These are phyloP conservation scores for Cheilosia scutellata DNA, from an alignment of 2,888 invertebrate species.

Conservation along the genomic window DNA sequence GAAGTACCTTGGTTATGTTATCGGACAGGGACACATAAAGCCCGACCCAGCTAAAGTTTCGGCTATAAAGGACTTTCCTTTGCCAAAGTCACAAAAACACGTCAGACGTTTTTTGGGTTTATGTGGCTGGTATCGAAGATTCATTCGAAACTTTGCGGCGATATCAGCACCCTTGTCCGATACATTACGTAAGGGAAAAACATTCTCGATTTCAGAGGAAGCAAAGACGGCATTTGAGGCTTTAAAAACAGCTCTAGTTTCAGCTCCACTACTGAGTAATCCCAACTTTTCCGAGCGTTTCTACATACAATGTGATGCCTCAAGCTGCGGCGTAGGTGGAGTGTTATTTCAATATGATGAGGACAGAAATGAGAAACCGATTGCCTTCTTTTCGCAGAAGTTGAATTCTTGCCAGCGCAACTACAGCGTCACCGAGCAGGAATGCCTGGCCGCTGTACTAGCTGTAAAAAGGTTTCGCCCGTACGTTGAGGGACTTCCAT, in stretches of 20 bases:
- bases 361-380: not conserved
- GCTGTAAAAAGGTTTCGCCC: not conserved
- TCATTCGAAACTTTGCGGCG: slow-evolving; percentile 58
- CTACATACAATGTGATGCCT: slow-evolving; percentile 26
- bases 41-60: too few species aligned
- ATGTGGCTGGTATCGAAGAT: slow-evolving; percentile 72
- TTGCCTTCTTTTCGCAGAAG: too few species aligned
- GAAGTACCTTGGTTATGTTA: not conserved
- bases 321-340: slow-evolving; percentile 4
- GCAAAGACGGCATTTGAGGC: slow-evolving; percentile 21
- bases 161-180: slow-evolving; percentile 46
- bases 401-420: too few species aligned
- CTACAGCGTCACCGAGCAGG: too few species aligned
- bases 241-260: slow-evolving; percentile 12
- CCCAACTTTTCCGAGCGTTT: slow-evolving; percentile 24
- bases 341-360: slow-evolving; percentile 24
- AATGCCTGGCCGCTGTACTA: not conserved
- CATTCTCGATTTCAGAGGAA: not conserved
- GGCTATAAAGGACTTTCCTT: too few species aligned
- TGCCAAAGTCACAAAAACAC: slow-evolving; percentile 41
- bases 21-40: too few species aligned
- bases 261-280: slow-evolving; percentile 8
- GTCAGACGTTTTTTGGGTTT: slow-evolving; percentile 73
- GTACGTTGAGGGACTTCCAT: not conserved
- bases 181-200: slow-evolving; percentile 2